Percentiles rank a stretch among this genome's conserved stretches.
Conservation (phyloP, 2,113 vertebrate genomes). For the Actenoides lindsayi region DNA sequence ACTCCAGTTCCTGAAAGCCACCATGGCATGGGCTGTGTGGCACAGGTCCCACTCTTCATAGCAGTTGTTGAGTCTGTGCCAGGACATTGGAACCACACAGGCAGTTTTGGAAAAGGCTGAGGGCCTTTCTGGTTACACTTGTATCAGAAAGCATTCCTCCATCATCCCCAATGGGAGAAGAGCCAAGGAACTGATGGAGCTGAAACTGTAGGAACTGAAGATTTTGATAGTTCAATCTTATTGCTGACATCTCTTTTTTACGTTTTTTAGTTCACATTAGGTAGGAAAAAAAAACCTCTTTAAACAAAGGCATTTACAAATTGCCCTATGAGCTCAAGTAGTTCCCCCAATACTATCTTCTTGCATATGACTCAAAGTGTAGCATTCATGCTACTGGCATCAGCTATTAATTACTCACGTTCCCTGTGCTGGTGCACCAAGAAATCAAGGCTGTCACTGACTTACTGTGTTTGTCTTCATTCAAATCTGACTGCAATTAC, state of each 20-base stretch:
- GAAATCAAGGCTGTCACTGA: not conserved
- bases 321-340: not conserved
- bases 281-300: not conserved
- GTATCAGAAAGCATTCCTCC: not conserved
- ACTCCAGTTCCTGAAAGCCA: not conserved
- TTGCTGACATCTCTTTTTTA: not conserved
- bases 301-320: not conserved
- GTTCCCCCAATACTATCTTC: not conserved
- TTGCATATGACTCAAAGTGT: not conserved
- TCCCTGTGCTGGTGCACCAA: not conserved
- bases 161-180: not conserved
- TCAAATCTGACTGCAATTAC: not conserved
- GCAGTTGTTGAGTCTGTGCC: not conserved
- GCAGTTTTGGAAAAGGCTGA: not conserved
- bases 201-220: not conserved
- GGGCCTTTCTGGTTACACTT: not conserved
- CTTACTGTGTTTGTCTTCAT: not conserved
- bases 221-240: not conserved
- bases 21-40: fast-evolving
- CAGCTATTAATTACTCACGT: not conserved
- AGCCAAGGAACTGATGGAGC: not conserved
- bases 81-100: not conserved
- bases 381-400: not conserved
- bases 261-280: not conserved
- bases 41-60: not conserved